These are phyloP conservation scores for Drosophila antonietae DNA, from an alignment of 2,888 invertebrate species.

Conservation along the genomic window DNA sequence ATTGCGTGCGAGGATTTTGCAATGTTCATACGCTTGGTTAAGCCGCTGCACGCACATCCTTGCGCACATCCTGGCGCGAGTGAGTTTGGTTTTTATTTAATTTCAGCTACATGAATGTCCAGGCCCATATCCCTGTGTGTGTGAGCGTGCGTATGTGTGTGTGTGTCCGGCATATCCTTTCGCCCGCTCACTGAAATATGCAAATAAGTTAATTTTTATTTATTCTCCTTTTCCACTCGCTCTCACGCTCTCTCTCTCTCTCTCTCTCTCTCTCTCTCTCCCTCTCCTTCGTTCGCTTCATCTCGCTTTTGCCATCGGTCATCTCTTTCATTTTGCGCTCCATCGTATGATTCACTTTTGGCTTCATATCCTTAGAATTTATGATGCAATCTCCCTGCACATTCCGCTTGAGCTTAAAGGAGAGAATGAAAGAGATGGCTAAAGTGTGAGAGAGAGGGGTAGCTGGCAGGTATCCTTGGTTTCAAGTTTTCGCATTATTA, in stretches of 20 bases:
- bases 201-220: conserved; percentile 80
- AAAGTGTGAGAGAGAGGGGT: conserved; percentile 14
- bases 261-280: neutral
- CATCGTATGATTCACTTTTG: conserved; percentile 68
- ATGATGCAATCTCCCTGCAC: conserved; percentile 75
- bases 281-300: no score
- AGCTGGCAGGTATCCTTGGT: conserved; percentile 75
- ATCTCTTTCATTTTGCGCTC: conserved; percentile 4
- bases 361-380: conserved; percentile 68
- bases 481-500: conserved; percentile 77
- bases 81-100: conserved; percentile 63
- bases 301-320: neutral
- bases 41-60: conserved; percentile 65
- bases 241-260: conserved; percentile 1
- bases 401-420: conserved; percentile 36
- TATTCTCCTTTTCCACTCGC: conserved; percentile 42
- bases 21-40: conserved; percentile 70
- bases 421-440: conserved; percentile 2
- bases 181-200: conserved; percentile 74
- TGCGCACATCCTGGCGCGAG: conserved; percentile 59
- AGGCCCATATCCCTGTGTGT: conserved; percentile 23
- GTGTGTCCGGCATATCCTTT: conserved; percentile 64
- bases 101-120: conserved; percentile 63
- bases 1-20: conserved; percentile 68
- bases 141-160: conserved; percentile 13